Evolutionary conservation across 2,113 vertebrate genomes (phyloP).

Genomic region (Anseranas semipalmata): DNA sequence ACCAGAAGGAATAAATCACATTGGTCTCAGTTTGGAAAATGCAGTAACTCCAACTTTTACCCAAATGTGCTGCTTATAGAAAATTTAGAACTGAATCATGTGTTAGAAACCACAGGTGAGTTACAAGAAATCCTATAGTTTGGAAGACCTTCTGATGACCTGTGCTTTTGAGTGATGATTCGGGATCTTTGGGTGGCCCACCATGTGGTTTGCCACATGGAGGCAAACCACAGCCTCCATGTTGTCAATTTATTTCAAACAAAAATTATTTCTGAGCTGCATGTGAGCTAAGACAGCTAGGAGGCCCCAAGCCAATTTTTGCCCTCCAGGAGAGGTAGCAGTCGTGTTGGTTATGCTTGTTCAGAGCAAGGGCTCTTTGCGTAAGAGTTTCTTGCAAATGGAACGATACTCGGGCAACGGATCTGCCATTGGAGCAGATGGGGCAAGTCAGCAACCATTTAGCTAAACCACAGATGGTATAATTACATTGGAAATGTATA

Average conservation of each 20-base stretch:
- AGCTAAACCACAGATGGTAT: not conserved
- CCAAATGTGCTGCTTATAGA: fast-evolving
- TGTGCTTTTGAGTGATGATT: not conserved
- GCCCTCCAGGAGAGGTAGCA: not conserved
- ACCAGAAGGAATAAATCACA: too few relatives aligned
- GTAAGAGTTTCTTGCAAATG: not conserved
- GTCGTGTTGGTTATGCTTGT: fast-evolving
- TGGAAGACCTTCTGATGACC: not conserved
- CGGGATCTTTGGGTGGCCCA: not conserved
- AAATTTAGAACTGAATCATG: not conserved
- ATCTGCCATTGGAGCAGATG: not conserved
- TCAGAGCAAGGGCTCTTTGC: not conserved
- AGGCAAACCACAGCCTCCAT: not conserved
- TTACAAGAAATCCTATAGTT: not conserved
- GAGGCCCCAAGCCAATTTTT: too few relatives aligned
- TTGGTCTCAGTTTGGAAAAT: not conserved
- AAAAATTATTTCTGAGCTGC: not conserved
- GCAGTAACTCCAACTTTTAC: not conserved
- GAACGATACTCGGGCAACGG: not conserved
- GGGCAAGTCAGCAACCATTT: too few relatives aligned
- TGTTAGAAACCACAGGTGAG: not conserved
- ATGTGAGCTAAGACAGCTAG: not conserved
- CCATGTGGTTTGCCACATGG: too few relatives aligned
- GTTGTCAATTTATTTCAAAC: not conserved
- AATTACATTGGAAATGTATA: not conserved